Percentiles rank a stretch among this genome's conserved stretches.
phyloP scores from a whole-genome alignment of 2,113 vertebrate species.

The Sebastes schlegelii region DNA sequence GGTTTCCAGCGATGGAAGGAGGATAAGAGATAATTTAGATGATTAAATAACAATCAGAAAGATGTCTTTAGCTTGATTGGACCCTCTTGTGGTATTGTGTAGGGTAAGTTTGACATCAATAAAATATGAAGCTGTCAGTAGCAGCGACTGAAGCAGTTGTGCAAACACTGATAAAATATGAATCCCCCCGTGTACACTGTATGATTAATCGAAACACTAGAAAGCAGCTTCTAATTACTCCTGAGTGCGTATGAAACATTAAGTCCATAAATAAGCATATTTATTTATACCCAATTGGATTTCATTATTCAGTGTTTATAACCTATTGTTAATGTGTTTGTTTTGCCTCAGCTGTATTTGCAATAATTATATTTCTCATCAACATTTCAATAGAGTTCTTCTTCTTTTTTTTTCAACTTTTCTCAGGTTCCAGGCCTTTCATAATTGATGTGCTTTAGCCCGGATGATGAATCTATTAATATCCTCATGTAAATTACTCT shows the following conservation, averaged over 20 bases:
- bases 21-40: conserved; percentile 37
- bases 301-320: conserved; percentile 72
- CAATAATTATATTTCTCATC: conserved; percentile 78
- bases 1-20: conserved; percentile 7
- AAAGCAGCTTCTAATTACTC: conserved; percentile 75
- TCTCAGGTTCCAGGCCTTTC: conserved; percentile 77
- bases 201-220: conserved; percentile 63
- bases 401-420: conserved; percentile 48
- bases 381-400: conserved; percentile 73
- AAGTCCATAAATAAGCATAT: conserved; percentile 73
- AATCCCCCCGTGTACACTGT: conserved; percentile 35
- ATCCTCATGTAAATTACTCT: conserved; percentile 78
- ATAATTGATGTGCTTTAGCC: conserved; percentile 79
- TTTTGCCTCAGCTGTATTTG: conserved; percentile 64
- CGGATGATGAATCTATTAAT: conserved; percentile 80
- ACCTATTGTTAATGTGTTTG: conserved; percentile 77
- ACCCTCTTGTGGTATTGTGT: conserved; percentile 20
- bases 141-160: conserved; percentile 35
- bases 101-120: conserved; percentile 30
- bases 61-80: conserved; percentile 27
- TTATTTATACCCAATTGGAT: conserved; percentile 68
- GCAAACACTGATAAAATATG: conserved; percentile 63
- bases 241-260: conserved; percentile 68
- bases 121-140: conserved; percentile 53
- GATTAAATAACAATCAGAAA: conserved; percentile 38